Base-by-base conservation (phyloP, 2,888 invertebrate genomes). In the Leptopilina syphax region DNA sequence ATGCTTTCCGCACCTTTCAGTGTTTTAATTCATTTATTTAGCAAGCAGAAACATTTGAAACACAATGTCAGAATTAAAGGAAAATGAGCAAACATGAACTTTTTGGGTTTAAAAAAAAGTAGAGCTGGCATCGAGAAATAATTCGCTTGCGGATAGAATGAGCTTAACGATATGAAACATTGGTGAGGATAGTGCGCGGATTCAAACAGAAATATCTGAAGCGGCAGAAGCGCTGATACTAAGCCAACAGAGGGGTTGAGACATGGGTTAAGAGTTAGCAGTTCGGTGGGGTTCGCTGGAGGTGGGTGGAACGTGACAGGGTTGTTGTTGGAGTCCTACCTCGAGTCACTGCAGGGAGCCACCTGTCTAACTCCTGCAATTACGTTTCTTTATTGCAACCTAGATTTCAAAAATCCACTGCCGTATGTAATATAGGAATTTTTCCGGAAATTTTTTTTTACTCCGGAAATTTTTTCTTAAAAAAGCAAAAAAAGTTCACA, bases 171-270 rank as follows among this genome's bases (percentile, higher is more conserved):
- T 76, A 76, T 65, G 77, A 41, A n/a, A 50, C 76, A 76, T 73
- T 76, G 63, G 24, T n/a, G 54, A 65, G 10, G 76, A 77, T 10
- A 80, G 67, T 79, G 78, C 79, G 80, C 78, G 79, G 79, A 81
- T 81, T 82, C 63, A 80, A 83, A 81, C 82, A 80, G 85, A 84
- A 84, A 85, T 87, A 88, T 85, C 86, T 86, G 83, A 86, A 87
- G 84, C 89, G 88, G 83, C 87, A 86, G 90, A 89, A 90, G 89
- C 90, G 90, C 88, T 88, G 87, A 86, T 88, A 91, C 91, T 91
- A 90, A 90, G 78, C 73, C 79, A 78, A 77, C 80, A 77, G 80
- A 84, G 86, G 86, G 89, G 86, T 87, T 87, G 89, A 84, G 81
- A 77, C 80, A 84, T 86, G 86, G 89, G 86, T 87, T 87, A 89